These are phyloP conservation scores for Drosophila prostipennis DNA, from an alignment of 2,888 invertebrate species.

Conservation along the genomic window DNA sequence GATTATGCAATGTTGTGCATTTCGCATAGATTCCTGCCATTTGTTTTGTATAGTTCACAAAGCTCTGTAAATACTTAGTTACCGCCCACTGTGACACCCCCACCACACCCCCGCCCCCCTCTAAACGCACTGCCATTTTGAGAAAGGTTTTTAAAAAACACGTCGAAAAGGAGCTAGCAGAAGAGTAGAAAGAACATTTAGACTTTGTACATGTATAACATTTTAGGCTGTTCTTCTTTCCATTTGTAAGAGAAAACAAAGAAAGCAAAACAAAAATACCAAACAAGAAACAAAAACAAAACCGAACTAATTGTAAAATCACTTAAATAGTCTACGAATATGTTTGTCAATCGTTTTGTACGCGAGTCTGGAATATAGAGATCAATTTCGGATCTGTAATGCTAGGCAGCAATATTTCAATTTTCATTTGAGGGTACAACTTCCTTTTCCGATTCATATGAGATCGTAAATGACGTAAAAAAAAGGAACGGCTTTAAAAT, in stretches of 20 bases:
- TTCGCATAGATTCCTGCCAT: slow-evolving; percentile 41
- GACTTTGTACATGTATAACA: slow-evolving; percentile 76
- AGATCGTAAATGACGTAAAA: slow-evolving; percentile 1
- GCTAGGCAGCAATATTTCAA: slow-evolving; percentile 6
- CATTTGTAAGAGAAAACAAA: slow-evolving; percentile 50
- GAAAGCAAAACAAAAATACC: slow-evolving; percentile 29
- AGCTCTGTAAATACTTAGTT: slow-evolving; percentile 28
- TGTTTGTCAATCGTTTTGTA: slow-evolving; percentile 31
- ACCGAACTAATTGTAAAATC: slow-evolving; percentile 29
- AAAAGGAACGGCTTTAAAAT: not conserved
- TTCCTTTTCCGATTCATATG: not conserved
- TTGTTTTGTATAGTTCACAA: slow-evolving; percentile 15
- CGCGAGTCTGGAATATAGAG: slow-evolving; percentile 12
- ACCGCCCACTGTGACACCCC: slow-evolving; percentile 2
- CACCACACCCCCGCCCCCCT: slow-evolving; percentile 31
- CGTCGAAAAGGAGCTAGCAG: slow-evolving; percentile 34
- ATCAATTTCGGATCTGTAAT: slow-evolving; percentile 6
- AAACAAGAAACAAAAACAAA: slow-evolving; percentile 30
- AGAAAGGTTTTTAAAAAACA: slow-evolving; percentile 63
- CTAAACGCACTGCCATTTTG: slow-evolving; percentile 74
- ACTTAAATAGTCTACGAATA: slow-evolving; percentile 7
- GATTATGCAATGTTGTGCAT: slow-evolving; percentile 19
- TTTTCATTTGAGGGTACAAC: not conserved
- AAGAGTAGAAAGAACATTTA: slow-evolving; percentile 59
- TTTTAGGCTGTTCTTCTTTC: slow-evolving; percentile 75